Evolutionary conservation across 2,888 invertebrate genomes (phyloP), one percentile per base, ranked within the genome.

Genomic region (Chesias legatella): DNA sequence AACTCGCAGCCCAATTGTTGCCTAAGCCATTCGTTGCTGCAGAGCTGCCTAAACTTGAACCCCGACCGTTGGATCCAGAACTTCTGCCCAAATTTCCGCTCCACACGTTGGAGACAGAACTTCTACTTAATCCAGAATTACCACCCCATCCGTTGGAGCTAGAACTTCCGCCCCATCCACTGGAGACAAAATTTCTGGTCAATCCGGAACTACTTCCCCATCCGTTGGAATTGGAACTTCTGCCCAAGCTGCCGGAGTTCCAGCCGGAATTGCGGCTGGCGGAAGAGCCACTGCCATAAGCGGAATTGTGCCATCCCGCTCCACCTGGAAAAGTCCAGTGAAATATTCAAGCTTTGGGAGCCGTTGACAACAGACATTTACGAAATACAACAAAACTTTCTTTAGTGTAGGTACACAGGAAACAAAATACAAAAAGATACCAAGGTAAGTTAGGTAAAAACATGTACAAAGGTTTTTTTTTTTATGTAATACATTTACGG

Each of bases 281-380:
- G 6, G 44, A 43, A 6, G 46, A 30, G 10, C 25, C 27, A 20
- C 40, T 39, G 5, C 22, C 39, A 8, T 39, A 48, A 6, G 33
- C 44, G 8, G 41, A 34, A 32, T 36, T 42, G 9, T 51, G 42
- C 53, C 53, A 53, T 31, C 51, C 51, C 10, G 48, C 40, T 9
- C 53, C 53, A 17, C 51, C 53, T 53, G 7, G 7, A 21, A 7
- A 30, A 26, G 1, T 26, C 24, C 25, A n/a, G n/a, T n/a, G n/a
- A n/a, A n/a, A n/a, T n/a, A n/a, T n/a, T n/a, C n/a, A n/a, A n/a
- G n/a, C n/a, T n/a, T n/a, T n/a, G n/a, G n/a, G n/a, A n/a, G n/a
- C n/a, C n/a, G n/a, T n/a, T n/a, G n/a, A n/a, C n/a, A n/a, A n/a
- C n/a, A n/a, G n/a, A n/a, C n/a, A n/a, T n/a, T n/a, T n/a, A n/a